Evolutionary conservation across 2,797 vertebrate species (phyloP), one percentile per base, ranked within the genome.

Genomic region (Triplophysa bombifrons): DNA sequence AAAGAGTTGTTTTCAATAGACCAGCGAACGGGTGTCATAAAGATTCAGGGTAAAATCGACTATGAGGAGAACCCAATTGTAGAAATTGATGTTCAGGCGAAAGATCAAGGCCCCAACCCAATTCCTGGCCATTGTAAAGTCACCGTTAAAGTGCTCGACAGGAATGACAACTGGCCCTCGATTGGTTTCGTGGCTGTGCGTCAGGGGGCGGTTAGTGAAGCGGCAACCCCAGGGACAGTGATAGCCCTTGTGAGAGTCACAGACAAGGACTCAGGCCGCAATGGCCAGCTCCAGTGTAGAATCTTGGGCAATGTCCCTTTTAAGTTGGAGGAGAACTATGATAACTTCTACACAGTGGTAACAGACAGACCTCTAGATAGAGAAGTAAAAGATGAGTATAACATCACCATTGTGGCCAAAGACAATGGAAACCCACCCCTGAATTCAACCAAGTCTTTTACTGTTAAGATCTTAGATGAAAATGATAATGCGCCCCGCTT

Each of bases 111-210:
- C 22, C 98, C 98, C 74, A 99, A 99, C 91, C 96, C 98, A 61
- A 97, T 99, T 77, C 98, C 98, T 0, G 97, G 97, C 82, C 98
- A 99, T 88, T 99, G 98, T 93, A 99, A 99, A 92, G 97, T 99
- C 87, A 98, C 96, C 0, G 97, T 99, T 71, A 96, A 96, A 90
- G 96, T 99, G 80, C 89, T 98, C 0, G 98, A 99, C 90, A 96
- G 94, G 81, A 99, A 99, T 55, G 98, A 99, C 93, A 99, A 99
- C 83, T 97, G 96, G 64, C 98, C 98, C 46, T 94, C 94, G 80
- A 98, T 99, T 84, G 94, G 96, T 84, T 98, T 99, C 86, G 98
- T 99, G 84, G 99, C 98, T 0, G 98, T 99, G 87, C 94, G 97
- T 86, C 98, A 99, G 91, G 98, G 98, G 89, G 96, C 97, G 72